These are phyloP conservation scores for Zoanthus sansibaricus DNA, from an alignment of 92 coral and sea anemone species.

Conservation along the genomic window DNA sequence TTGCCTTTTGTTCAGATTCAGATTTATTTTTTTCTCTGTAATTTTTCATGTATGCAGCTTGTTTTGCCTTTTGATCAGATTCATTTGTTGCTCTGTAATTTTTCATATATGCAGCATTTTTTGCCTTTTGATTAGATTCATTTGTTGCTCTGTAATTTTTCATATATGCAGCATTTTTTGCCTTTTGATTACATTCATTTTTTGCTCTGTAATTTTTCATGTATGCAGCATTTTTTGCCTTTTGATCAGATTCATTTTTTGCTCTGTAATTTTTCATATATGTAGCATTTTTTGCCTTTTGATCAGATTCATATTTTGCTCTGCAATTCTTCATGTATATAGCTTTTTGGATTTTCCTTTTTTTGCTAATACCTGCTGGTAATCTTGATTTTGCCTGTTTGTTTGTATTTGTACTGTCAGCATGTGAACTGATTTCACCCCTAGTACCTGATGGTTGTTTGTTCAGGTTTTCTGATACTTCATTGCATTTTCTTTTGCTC, in stretches of 20 bases:
- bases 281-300: too few relatives aligned
- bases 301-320: too few relatives aligned
- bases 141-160: too few relatives aligned
- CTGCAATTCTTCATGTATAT: slow-evolving; percentile 1
- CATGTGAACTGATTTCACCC: slow-evolving; percentile 27
- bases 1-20: slow-evolving; percentile 12
- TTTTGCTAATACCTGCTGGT: slow-evolving; percentile 35
- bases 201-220: too few relatives aligned
- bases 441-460: slow-evolving; percentile 5
- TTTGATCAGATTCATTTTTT: too few relatives aligned
- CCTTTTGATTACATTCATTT: too few relatives aligned
- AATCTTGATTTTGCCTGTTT: slow-evolving; percentile 33
- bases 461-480: slow-evolving; percentile 7
- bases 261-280: too few relatives aligned
- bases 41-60: slow-evolving; percentile 8
- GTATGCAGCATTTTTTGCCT: too few relatives aligned
- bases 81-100: too few relatives aligned
- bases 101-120: too few relatives aligned
- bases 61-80: slow-evolving; percentile 16
- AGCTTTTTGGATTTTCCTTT: slow-evolving; percentile 13
- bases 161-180: too few relatives aligned
- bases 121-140: too few relatives aligned
- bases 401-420: slow-evolving; percentile 36
- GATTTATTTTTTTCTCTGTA: slow-evolving; percentile 1
- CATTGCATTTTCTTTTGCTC: slow-evolving; percentile 7